These are phyloP conservation scores for Indri indri DNA, from an alignment of 2,113 vertebrate species.

Conservation along the genomic window DNA sequence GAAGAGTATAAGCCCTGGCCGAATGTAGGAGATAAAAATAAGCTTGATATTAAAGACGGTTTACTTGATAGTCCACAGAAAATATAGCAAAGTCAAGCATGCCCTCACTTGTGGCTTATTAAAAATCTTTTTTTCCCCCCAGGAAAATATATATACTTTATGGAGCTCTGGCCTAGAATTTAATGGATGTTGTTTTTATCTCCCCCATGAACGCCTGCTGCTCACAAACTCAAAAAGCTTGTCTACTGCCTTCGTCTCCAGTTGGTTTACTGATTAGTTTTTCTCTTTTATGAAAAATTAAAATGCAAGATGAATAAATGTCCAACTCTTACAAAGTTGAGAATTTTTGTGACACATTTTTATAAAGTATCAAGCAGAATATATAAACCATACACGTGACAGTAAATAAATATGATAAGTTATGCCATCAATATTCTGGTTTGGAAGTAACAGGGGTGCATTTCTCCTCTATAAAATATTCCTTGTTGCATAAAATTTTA, in stretches of 20 bases:
- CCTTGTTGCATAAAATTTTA: slow-evolving; percentile 29
- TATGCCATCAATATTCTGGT: background rate
- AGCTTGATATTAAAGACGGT: slow-evolving; percentile 41
- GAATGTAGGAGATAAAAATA: background rate
- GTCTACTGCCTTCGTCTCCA: background rate
- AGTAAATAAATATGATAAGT: slow-evolving; percentile 22
- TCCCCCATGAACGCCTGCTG: background rate
- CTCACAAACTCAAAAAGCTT: background rate
- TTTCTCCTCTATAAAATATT: slow-evolving; percentile 3
- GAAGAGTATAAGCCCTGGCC: background rate
- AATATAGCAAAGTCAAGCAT: slow-evolving; percentile 24
- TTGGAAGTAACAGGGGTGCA: background rate
- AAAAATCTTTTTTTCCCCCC: background rate
- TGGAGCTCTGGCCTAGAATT: background rate
- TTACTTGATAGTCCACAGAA: slow-evolving; percentile 35
- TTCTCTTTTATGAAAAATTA: slow-evolving; percentile 55
- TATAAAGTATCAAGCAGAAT: background rate
- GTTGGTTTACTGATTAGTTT: background rate
- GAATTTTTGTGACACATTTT: slow-evolving; percentile 18
- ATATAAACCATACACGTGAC: background rate
- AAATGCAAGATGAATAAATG: slow-evolving; percentile 41
- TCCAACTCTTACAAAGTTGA: background rate
- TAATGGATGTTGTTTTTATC: background rate
- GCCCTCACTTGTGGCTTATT: background rate
- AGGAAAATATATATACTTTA: background rate